Conservation (phyloP, 2,888 invertebrate species). For the Venusia cambrica region DNA sequence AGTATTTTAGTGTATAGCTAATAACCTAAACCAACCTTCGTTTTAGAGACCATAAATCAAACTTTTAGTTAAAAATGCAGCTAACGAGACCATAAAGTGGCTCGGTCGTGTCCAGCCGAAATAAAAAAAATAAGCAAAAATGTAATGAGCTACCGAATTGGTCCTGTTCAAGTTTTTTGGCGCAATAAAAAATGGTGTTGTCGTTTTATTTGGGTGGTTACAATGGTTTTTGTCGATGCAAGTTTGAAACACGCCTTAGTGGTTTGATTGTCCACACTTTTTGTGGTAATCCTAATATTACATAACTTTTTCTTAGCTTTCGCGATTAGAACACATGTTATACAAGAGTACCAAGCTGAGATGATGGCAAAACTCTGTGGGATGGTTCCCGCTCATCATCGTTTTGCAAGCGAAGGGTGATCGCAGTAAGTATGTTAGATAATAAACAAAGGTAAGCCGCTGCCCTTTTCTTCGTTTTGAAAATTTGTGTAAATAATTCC, state of each 20-base stretch:
- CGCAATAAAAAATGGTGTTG: slow-evolving; percentile 45
- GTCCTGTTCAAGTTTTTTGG: slow-evolving; percentile 47
- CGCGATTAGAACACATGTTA: too few species aligned
- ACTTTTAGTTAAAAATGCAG: slow-evolving; percentile 45
- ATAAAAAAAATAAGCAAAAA: slow-evolving; percentile 66
- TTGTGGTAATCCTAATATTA: too few species aligned
- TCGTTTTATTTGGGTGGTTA: slow-evolving; percentile 38
- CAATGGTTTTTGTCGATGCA: slow-evolving; percentile 11
- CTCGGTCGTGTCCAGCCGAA: slow-evolving; percentile 45
- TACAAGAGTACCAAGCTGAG: too few species aligned
- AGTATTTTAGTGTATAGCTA: too few species aligned
- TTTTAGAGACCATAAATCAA: slow-evolving; percentile 56
- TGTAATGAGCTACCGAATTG: slow-evolving; percentile 62
- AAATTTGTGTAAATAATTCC: too few species aligned
- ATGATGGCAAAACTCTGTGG: too few species aligned
- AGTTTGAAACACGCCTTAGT: background rate
- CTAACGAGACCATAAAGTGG: slow-evolving; percentile 58
- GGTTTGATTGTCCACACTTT: slow-evolving; percentile 3
- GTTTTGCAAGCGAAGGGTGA: too few species aligned
- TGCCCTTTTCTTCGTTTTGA: too few species aligned
- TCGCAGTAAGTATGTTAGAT: too few species aligned
- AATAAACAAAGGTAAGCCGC: too few species aligned
- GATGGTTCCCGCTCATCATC: too few species aligned
- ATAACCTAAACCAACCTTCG: slow-evolving; percentile 20
- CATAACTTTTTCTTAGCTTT: too few species aligned